Percentiles rank a stretch among this genome's conserved stretches.
These are phyloP conservation scores for Falcaria lacertinaria DNA, from an alignment of 2,888 invertebrate genomes.

Conservation along the genomic window DNA sequence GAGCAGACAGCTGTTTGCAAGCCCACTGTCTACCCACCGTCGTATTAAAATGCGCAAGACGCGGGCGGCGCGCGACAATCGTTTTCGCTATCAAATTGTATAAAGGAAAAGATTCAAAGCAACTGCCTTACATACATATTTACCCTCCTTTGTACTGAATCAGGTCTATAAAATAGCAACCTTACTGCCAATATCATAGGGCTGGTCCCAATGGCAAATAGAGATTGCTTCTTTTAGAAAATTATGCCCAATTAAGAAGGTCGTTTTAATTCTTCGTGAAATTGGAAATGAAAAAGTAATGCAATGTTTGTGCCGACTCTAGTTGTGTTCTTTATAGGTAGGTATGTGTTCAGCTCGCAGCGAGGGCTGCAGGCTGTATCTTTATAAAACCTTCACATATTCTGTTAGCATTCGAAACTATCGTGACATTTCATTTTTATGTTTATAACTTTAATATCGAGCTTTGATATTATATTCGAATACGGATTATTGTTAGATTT, in stretches of 20 bases:
- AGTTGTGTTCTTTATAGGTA: not conserved
- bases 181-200: constrained; percentile 15
- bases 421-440: constrained; percentile 9
- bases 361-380: too few relatives aligned
- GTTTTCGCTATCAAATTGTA: constrained; percentile 19
- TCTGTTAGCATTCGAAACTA: not conserved
- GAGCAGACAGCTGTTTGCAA: too few relatives aligned
- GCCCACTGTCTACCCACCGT: too few relatives aligned
- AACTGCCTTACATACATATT: constrained; percentile 1
- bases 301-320: not conserved
- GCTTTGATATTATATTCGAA: too few relatives aligned
- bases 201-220: not conserved
- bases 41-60: not conserved
- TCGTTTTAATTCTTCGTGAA: constrained; percentile 32
- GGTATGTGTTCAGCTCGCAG: too few relatives aligned
- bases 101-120: constrained; percentile 27
- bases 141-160: not conserved
- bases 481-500: too few relatives aligned
- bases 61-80: not conserved
- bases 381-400: too few relatives aligned
- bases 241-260: constrained; percentile 33
- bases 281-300: constrained; percentile 28
- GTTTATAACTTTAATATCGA: too few relatives aligned
- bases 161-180: constrained; percentile 2
- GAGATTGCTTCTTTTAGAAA: constrained; percentile 14